Conservation (phyloP, 2,113 vertebrate species). For the Lasiurus borealis region DNA sequence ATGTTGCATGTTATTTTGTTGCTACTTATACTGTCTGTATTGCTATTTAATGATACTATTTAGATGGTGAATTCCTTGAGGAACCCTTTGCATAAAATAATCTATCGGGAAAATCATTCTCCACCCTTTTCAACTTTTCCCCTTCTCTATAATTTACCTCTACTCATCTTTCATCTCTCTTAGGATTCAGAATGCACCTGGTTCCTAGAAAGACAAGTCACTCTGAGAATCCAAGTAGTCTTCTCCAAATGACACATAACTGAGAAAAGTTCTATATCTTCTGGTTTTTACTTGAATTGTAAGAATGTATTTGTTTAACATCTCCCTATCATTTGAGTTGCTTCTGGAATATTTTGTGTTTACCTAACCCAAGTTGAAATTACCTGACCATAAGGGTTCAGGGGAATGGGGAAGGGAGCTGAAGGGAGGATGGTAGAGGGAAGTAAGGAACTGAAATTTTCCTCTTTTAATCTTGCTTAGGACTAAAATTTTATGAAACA, state of each 20-base stretch:
- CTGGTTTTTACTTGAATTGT: background rate
- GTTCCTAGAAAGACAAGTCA: background rate
- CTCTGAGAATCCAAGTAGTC: background rate
- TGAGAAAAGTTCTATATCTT: background rate
- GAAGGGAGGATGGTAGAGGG: background rate
- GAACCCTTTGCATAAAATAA: background rate
- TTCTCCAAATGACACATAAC: background rate
- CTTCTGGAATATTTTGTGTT: background rate
- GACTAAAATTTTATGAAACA: conserved; percentile 22
- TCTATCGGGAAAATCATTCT: background rate
- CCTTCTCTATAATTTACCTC: background rate
- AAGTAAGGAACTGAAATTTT: background rate
- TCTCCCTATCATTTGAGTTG: background rate
- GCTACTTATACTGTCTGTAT: background rate
- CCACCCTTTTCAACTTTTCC: background rate
- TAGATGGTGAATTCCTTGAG: background rate
- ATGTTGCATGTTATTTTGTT: background rate
- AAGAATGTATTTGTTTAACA: background rate
- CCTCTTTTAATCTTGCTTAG: background rate
- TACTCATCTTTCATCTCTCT: background rate
- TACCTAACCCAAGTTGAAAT: background rate
- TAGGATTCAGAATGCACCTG: background rate
- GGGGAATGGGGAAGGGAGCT: background rate
- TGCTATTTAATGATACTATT: conserved; percentile 5
- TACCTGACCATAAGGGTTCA: background rate